Percentiles rank a stretch among this genome's conserved stretches.
Conservation (phyloP, 2,888 invertebrate species). For the Aporophyla nigra region DNA sequence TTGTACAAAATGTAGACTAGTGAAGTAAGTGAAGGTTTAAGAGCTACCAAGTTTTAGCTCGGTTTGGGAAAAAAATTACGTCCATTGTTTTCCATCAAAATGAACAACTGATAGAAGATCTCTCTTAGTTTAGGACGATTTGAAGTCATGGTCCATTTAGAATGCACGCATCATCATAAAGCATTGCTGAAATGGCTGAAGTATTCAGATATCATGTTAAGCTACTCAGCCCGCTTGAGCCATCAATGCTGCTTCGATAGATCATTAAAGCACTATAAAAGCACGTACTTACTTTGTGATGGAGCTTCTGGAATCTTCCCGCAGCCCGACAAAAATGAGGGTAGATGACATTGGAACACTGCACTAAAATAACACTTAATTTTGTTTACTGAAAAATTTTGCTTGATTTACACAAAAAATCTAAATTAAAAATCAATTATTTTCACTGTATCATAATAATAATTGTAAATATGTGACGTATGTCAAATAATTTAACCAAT, state of each 20-base stretch:
- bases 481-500: constrained; percentile 65
- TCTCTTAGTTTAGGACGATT: neutral
- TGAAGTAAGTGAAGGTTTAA: neutral
- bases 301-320: constrained; percentile 91
- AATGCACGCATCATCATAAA: neutral
- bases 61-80: neutral
- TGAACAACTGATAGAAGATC: neutral
- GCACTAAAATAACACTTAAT: constrained; percentile 67
- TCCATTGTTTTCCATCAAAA: neutral
- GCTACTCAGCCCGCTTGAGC: neutral
- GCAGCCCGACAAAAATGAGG: constrained; percentile 91
- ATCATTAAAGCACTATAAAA: neutral
- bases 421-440: constrained; percentile 51
- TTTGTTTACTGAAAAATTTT: constrained; percentile 71
- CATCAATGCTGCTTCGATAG: neutral
- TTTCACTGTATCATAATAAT: constrained; percentile 51
- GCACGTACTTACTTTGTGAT: constrained; percentile 87
- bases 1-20: neutral
- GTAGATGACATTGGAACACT: constrained; percentile 91
- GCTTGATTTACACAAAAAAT: constrained; percentile 57
- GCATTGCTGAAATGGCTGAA: neutral
- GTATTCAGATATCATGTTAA: neutral
- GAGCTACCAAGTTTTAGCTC: neutral
- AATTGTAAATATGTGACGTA: constrained; percentile 60
- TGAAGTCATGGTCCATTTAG: neutral